Percentiles rank a stretch among this genome's conserved stretches.
phyloP scores from a whole-genome alignment of 1,140 invertebrate species.

The Zaprionus davidi region DNA sequence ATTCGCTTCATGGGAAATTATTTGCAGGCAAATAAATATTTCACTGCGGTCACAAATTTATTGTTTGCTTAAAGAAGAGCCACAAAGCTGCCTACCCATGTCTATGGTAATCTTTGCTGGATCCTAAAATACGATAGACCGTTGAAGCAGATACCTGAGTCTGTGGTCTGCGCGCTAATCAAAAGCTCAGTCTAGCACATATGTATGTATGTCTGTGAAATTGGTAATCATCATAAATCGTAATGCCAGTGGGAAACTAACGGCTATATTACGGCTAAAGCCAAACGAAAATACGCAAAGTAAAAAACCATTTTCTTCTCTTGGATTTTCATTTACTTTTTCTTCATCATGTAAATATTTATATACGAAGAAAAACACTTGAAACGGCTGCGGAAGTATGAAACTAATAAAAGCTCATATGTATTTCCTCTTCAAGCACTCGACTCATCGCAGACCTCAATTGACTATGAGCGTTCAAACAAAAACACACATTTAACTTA shows the following conservation, averaged over 20 bases:
- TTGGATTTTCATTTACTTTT: conserved; percentile 37
- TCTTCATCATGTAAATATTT: conserved; percentile 33
- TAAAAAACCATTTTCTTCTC: conserved; percentile 22
- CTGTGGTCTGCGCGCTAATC: conserved; percentile 44
- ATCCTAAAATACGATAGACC: background rate
- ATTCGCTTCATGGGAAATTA: conserved; percentile 58
- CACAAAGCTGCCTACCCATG: conserved; percentile 70
- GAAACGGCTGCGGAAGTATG: conserved; percentile 39
- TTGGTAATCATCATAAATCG: conserved; percentile 79
- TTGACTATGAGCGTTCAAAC: conserved; percentile 14
- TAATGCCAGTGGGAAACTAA: conserved; percentile 67
- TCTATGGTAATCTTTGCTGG: conserved; percentile 59
- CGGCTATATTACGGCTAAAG: conserved; percentile 40
- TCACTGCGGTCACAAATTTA: conserved; percentile 42
- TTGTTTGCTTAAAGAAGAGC: conserved; percentile 53
- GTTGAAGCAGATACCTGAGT: no score
- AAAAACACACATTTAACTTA: conserved; percentile 4
- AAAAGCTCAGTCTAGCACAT: conserved; percentile 38
- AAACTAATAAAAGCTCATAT: conserved; percentile 28
- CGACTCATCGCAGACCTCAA: conserved; percentile 29
- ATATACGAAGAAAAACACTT: conserved; percentile 17
- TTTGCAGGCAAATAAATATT: conserved; percentile 42
- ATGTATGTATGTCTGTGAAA: conserved; percentile 20
- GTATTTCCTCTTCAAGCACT: conserved; percentile 51
- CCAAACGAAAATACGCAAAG: conserved; percentile 22